Evolutionary conservation across 2,113 vertebrate species (phyloP).

Genomic region (Pterocles orientalis): DNA sequence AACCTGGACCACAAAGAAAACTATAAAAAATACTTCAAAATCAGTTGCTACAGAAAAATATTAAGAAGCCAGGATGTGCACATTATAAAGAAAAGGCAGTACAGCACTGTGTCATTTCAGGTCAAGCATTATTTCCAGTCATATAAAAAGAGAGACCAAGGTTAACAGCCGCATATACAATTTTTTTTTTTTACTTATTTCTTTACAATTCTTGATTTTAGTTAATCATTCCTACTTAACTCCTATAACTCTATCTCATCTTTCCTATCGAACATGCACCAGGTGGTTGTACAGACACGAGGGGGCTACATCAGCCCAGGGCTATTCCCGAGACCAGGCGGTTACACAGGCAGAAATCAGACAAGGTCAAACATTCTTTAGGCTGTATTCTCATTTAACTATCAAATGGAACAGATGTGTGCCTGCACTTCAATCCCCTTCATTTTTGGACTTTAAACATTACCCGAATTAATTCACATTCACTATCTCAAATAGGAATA

Average conservation of each 20-base stretch:
- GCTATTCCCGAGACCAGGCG: neutral
- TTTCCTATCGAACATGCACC: neutral
- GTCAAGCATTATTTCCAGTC: neutral
- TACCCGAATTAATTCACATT: neutral
- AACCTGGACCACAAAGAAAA: neutral
- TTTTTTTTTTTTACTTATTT: conserved; percentile 14
- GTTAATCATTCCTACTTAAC: conserved; percentile 53
- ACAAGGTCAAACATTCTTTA: neutral
- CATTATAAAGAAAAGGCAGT: neutral
- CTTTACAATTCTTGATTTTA: conserved; percentile 18
- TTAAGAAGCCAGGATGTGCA: neutral
- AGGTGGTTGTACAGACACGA: neutral
- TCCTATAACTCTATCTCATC: neutral
- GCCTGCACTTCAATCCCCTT: neutral
- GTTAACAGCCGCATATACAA: neutral
- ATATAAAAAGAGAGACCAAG: neutral
- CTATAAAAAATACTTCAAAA: neutral
- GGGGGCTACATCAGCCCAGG: neutral
- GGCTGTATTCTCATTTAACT: neutral
- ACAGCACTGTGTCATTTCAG: neutral
- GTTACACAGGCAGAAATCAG: neutral
- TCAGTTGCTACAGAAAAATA: neutral
- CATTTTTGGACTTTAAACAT: neutral
- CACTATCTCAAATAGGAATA: neutral
- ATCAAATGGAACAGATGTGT: neutral